Conservation (phyloP, 1,140 invertebrate genomes). For the Euura saliciscinereae region DNA sequence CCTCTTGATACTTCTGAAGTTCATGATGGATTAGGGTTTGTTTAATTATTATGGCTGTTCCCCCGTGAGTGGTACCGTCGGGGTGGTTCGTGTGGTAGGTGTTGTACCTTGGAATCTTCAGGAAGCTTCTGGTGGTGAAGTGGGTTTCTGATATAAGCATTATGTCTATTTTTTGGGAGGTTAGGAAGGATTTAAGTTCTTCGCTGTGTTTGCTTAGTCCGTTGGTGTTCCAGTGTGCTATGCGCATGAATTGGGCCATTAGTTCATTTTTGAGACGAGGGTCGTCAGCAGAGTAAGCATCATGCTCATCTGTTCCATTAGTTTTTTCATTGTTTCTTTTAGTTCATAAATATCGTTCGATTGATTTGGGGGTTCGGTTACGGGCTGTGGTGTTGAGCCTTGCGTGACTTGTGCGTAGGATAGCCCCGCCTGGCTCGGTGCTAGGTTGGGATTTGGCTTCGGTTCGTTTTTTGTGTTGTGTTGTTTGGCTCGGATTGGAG, state of each 20-base stretch:
- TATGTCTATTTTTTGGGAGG: constrained; percentile 30
- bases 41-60: constrained; percentile 20
- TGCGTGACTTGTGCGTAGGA: not conserved
- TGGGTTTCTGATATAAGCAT: constrained; percentile 29
- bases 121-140: constrained; percentile 16
- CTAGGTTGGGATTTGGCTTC: not conserved
- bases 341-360: not conserved
- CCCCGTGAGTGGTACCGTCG: constrained; percentile 28
- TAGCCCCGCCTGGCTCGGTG: not conserved
- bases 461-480: not conserved
- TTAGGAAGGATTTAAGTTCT: constrained; percentile 26
- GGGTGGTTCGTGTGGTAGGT: constrained; percentile 26
- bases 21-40: constrained; percentile 10
- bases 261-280: not conserved
- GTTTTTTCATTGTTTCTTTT: not conserved
- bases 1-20: not conserved
- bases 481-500: not conserved
- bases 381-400: not conserved
- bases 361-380: not conserved
- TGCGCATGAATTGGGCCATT: not conserved
- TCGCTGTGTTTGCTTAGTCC: constrained; percentile 24
- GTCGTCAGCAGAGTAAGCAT: not conserved
- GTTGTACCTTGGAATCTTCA: constrained; percentile 26
- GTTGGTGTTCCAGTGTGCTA: constrained; percentile 27
- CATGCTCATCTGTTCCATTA: not conserved